Percentiles rank a stretch among this genome's conserved stretches.
Conservation (phyloP, 2,797 vertebrate species). For the Pangasius mekongensis region DNA sequence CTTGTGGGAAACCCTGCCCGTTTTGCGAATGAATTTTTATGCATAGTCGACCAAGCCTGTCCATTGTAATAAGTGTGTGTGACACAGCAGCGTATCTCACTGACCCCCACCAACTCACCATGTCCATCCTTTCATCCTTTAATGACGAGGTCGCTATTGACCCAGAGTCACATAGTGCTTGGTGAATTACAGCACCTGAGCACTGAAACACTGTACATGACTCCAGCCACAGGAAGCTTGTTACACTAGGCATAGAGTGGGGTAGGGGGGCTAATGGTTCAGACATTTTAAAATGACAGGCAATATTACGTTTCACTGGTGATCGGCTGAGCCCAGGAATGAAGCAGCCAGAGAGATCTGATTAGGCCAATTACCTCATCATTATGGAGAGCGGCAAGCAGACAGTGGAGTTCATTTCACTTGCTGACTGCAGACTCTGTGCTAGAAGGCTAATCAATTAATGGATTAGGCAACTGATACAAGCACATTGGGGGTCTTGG, state of each 20-base stretch:
- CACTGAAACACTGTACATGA: slow-evolving; percentile 64
- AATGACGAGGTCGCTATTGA: slow-evolving; percentile 76
- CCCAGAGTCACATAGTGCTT: slow-evolving; percentile 62
- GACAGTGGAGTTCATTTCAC: slow-evolving; percentile 69
- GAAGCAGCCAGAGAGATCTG: slow-evolving; percentile 53
- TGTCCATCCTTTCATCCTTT: slow-evolving; percentile 68
- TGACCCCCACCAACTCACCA: slow-evolving; percentile 67
- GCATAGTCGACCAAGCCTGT: slow-evolving; percentile 30
- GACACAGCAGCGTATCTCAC: slow-evolving; percentile 64
- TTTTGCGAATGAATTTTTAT: slow-evolving; percentile 57
- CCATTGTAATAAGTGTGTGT: slow-evolving; percentile 64
- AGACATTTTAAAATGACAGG: slow-evolving; percentile 71
- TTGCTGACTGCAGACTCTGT: slow-evolving; percentile 64
- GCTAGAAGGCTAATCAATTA: slow-evolving; percentile 70
- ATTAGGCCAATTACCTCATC: slow-evolving; percentile 66
- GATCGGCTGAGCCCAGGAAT: slow-evolving; percentile 49
- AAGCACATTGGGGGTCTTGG: slow-evolving; percentile 57
- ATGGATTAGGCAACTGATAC: slow-evolving; percentile 74
- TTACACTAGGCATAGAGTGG: slow-evolving; percentile 61
- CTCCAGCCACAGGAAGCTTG: slow-evolving; percentile 70
- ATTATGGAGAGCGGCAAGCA: slow-evolving; percentile 65
- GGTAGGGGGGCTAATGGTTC: slow-evolving; percentile 68
- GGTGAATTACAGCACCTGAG: slow-evolving; percentile 75
- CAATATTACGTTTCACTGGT: slow-evolving; percentile 61
- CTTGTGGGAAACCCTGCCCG: slow-evolving; percentile 16